phyloP scores from a whole-genome alignment of 1,140 invertebrate genomes.

The Achroia grisella region DNA sequence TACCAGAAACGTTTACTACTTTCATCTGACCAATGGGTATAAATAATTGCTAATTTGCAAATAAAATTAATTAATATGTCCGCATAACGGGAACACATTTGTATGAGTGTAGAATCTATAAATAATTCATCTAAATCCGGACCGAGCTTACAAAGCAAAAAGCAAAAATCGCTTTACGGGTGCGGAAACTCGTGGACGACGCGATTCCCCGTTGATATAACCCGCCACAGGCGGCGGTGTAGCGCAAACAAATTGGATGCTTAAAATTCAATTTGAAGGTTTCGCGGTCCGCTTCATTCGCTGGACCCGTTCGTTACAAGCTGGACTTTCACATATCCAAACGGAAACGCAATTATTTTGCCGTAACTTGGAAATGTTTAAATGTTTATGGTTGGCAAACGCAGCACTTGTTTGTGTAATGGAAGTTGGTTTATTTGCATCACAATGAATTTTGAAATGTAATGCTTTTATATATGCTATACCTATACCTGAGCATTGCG shows the following conservation, averaged over 20 bases:
- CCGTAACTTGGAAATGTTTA: conserved; percentile 41
- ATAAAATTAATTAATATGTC: too few species aligned
- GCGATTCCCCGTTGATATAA: conserved; percentile 32
- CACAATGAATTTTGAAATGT: conserved; percentile 5
- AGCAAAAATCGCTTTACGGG: conserved; percentile 58
- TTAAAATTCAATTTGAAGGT: conserved; percentile 73
- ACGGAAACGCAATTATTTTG: conserved; percentile 61
- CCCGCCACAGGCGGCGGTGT: conserved; percentile 36
- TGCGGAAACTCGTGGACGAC: conserved; percentile 35
- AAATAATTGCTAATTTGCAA: too few species aligned
- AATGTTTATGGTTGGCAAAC: conserved; percentile 35
- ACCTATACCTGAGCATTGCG: too few species aligned
- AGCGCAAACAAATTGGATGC: conserved; percentile 69
- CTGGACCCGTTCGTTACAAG: conserved; percentile 51
- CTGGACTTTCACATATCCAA: conserved; percentile 50
- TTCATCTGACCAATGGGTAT: too few species aligned
- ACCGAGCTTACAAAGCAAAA: conserved; percentile 24
- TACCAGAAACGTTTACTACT: too few species aligned
- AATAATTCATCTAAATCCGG: conserved; percentile 55
- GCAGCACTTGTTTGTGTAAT: conserved; percentile 17
- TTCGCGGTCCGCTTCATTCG: conserved; percentile 65
- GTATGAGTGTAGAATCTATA: conserved; percentile 21
- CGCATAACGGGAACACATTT: conserved; percentile 7
- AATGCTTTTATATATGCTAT: background rate
- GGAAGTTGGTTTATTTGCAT: conserved; percentile 8